Percentiles rank a stretch among this genome's conserved stretches.
phyloP scores from a whole-genome alignment of 2,113 vertebrate species.

The Ginglymostoma cirratum region DNA sequence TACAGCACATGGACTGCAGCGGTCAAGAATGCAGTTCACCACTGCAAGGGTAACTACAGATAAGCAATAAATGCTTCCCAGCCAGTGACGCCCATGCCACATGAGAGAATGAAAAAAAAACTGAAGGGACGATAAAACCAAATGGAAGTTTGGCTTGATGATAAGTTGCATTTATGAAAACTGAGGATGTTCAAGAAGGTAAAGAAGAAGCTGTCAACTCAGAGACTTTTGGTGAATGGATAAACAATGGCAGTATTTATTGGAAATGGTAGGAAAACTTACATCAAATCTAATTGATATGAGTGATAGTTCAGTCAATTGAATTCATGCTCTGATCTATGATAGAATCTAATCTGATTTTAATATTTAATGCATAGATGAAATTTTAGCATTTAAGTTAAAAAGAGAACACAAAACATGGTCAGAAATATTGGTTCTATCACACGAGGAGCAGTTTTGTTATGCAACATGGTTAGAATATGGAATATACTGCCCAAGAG shows the following conservation, averaged over 20 bases:
- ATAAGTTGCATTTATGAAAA: neutral
- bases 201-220: neutral
- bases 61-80: too few relatives aligned
- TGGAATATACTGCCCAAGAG: too few relatives aligned
- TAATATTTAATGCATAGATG: neutral
- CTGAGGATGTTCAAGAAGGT: too few relatives aligned
- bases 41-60: too few relatives aligned
- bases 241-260: neutral
- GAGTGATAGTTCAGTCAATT: neutral
- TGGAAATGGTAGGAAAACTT: neutral
- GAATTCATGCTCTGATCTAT: neutral
- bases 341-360: neutral
- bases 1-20: too few relatives aligned
- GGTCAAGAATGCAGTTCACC: too few relatives aligned
- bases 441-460: too few relatives aligned
- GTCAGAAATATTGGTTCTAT: neutral
- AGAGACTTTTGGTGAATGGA: neutral
- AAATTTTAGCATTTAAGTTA: neutral
- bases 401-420: neutral
- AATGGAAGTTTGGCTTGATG: neutral
- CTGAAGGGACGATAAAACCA: neutral
- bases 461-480: too few relatives aligned
- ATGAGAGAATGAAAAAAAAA: neutral
- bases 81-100: too few relatives aligned
- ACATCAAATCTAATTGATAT: neutral